Percentiles rank a stretch among this genome's conserved stretches.
Conservation (phyloP, 1,140 invertebrate species). For the Calephelis virginiensis region DNA sequence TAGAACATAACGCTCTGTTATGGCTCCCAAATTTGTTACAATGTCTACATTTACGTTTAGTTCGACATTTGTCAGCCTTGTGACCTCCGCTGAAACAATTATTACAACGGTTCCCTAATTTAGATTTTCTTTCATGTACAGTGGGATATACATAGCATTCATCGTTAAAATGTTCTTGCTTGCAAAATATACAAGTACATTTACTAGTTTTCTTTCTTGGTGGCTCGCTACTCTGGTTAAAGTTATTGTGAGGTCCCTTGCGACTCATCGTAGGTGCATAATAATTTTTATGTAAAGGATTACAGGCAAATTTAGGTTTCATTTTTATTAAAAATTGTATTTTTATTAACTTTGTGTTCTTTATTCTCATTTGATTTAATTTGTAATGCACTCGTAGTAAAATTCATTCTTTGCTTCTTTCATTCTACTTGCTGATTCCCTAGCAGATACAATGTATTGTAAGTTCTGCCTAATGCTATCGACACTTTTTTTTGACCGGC, state of each 20-base stretch:
- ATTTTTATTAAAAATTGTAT: no score
- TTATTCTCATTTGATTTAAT: no score
- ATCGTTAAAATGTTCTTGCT: conserved; percentile 25
- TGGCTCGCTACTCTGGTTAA: conserved; percentile 1
- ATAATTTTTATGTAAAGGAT: neutral
- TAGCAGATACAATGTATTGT: conserved; percentile 20
- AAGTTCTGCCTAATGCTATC: conserved; percentile 20
- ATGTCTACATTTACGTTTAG: conserved; percentile 22
- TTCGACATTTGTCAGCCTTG: conserved; percentile 14
- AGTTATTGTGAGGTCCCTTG: neutral
- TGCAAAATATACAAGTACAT: conserved; percentile 25
- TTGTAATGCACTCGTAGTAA: no score
- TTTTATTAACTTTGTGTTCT: no score
- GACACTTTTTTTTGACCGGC: conserved; percentile 5
- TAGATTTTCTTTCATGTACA: conserved; percentile 18
- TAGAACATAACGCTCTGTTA: conserved; percentile 21
- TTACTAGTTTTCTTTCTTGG: conserved; percentile 10
- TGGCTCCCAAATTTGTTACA: conserved; percentile 20
- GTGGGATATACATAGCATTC: conserved; percentile 12
- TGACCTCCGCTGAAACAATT: conserved; percentile 25
- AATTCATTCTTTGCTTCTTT: no score
- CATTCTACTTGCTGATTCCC: conserved; percentile 18
- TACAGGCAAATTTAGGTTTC: no score
- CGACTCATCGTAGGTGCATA: neutral
- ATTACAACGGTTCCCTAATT: conserved; percentile 23